Conservation (phyloP, 2,888 invertebrate genomes). For the Synanthedon tipuliformis region DNA sequence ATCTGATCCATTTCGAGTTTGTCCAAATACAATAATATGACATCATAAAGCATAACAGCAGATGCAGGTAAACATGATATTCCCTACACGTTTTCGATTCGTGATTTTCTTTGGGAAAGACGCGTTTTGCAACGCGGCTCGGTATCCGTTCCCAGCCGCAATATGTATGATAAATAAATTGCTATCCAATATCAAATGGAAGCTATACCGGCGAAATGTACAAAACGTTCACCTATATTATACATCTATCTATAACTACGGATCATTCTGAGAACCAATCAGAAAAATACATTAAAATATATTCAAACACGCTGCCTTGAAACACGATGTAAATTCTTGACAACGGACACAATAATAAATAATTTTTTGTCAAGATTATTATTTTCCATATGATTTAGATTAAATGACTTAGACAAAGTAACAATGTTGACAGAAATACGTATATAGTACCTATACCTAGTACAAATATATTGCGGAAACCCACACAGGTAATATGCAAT, state of each 20-base stretch:
- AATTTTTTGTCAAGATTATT: too few species aligned
- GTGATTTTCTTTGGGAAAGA: slow-evolving; percentile 56
- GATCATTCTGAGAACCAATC: too few species aligned
- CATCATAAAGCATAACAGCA: not conserved
- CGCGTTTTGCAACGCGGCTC: slow-evolving; percentile 43
- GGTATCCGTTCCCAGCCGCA: slow-evolving; percentile 49
- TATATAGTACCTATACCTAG: too few species aligned
- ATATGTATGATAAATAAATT: slow-evolving; percentile 72
- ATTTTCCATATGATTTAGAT: too few species aligned
- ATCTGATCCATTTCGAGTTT: not conserved
- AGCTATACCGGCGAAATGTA: slow-evolving; percentile 62
- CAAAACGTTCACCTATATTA: slow-evolving; percentile 47
- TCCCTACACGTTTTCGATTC: slow-evolving; percentile 59
- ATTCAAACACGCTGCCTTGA: too few species aligned
- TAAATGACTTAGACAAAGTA: too few species aligned
- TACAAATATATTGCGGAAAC: too few species aligned
- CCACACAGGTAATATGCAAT: too few species aligned
- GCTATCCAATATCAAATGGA: slow-evolving; percentile 69
- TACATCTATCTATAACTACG: not conserved
- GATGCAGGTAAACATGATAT: slow-evolving; percentile 29
- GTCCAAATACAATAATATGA: not conserved
- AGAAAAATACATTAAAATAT: too few species aligned
- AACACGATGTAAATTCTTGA: too few species aligned
- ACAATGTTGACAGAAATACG: too few species aligned
- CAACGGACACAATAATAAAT: too few species aligned